Percentiles rank a stretch among this genome's conserved stretches.
Conservation (phyloP, 2,888 invertebrate genomes). For the Panorpa germanica region DNA sequence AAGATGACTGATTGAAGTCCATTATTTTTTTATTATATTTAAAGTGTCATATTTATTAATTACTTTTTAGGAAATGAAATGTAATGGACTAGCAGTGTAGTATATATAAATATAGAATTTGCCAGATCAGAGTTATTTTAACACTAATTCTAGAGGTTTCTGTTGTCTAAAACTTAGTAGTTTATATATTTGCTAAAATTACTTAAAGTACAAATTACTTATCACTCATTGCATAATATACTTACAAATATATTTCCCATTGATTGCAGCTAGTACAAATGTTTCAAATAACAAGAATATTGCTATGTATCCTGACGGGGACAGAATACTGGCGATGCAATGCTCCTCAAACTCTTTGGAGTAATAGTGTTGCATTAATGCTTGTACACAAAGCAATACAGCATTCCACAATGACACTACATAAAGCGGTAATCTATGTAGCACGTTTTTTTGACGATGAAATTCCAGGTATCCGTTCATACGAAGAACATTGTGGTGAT, state of each 20-base stretch:
- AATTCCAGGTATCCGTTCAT: constrained; percentile 49
- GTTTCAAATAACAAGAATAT: constrained; percentile 30
- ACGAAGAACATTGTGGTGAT: constrained; percentile 36
- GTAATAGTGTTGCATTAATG: constrained; percentile 35
- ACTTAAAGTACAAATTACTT: constrained; percentile 6
- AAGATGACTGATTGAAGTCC: too few species aligned
- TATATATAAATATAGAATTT: too few species aligned
- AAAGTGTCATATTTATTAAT: too few species aligned
- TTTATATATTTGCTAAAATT: background rate
- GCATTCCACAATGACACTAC: constrained; percentile 43
- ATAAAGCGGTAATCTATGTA: constrained; percentile 38
- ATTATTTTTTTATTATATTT: too few species aligned
- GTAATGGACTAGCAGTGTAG: too few species aligned
- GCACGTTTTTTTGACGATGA: constrained; percentile 36
- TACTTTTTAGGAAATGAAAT: too few species aligned
- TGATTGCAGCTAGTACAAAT: constrained; percentile 26
- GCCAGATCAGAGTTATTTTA: too few species aligned
- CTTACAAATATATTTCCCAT: constrained; percentile 33
- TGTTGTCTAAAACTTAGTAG: constrained; percentile 1
- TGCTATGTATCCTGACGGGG: constrained; percentile 37
- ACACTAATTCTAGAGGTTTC: too few species aligned
- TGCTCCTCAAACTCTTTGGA: constrained; percentile 28
- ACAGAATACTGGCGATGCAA: constrained; percentile 28
- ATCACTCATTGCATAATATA: constrained; percentile 9
- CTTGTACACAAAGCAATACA: constrained; percentile 30